A percentile compares a stretch with the other conserved stretches of the same genome.
Conservation (phyloP, 2,113 vertebrate species). For the Bos indicus region DNA sequence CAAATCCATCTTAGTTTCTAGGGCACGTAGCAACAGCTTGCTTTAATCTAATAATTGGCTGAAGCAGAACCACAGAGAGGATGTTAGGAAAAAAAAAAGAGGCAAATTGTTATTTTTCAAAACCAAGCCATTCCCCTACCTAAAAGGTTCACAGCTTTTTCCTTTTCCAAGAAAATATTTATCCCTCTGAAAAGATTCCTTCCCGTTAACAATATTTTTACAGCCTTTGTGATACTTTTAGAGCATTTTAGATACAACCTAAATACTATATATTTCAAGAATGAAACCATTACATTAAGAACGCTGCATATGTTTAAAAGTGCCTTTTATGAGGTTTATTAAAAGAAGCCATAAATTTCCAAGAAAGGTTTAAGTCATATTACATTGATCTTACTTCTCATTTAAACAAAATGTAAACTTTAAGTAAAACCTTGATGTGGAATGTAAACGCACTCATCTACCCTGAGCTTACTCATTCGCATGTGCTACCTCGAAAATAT, state of each 20-base stretch:
- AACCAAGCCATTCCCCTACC: constrained; percentile 37
- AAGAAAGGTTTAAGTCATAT: constrained; percentile 58
- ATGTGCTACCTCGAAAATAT: constrained; percentile 20
- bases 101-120: constrained; percentile 64
- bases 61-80: constrained; percentile 32
- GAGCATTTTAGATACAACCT: constrained; percentile 55
- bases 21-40: constrained; percentile 52
- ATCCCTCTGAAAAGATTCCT: constrained; percentile 51
- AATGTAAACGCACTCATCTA: constrained; percentile 43
- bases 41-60: constrained; percentile 58
- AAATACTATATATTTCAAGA: constrained; percentile 59
- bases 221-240: constrained; percentile 64
- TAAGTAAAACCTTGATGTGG: constrained; percentile 62
- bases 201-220: constrained; percentile 69
- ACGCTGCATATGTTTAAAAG: constrained; percentile 56
- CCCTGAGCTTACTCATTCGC: neutral
- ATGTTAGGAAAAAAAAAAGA: constrained; percentile 24
- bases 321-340: constrained; percentile 71
- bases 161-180: constrained; percentile 69
- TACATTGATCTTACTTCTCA: constrained; percentile 65
- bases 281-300: constrained; percentile 56
- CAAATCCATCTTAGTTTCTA: constrained; percentile 30
- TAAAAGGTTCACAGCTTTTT: constrained; percentile 53
- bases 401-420: constrained; percentile 73
- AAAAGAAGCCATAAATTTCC: constrained; percentile 68